Evolutionary conservation across 2,113 vertebrate species (phyloP), one percentile per base, ranked within the genome.

Genomic region (Brienomyrus longianalis): DNA sequence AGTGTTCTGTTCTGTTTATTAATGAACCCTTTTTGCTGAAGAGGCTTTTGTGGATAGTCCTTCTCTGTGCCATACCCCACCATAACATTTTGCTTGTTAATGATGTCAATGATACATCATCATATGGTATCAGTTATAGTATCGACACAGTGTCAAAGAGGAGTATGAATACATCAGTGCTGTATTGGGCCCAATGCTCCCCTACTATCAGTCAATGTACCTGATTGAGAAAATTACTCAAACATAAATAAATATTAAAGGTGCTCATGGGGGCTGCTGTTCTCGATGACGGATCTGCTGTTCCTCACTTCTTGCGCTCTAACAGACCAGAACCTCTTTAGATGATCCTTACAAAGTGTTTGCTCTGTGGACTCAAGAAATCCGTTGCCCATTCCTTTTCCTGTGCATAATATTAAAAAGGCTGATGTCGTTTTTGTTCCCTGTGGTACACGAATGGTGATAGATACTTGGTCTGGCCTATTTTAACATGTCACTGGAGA

Each of bases 401-500:
- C 31, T 5, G 11, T 77, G 11, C 31, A 35, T 39, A 13, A 77
- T 77, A 77, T 77, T 39, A 4, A 31, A 77, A 39, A 77, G 70
- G 70, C 70, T 77, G 70, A 31, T 15, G 15, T 11, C 5, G 31
- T 77, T 31, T 77, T 77, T 17, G 31, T 77, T 77, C 31, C 31
- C 70, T 77, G 27, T 77, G 70, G 70, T 77, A 39, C 27, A 77
- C 6, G 31, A 77, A 77, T 77, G 70, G 70, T 31, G 70, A 77
- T 77, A 77, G 70, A 77, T 77, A 77, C 31, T 39, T 39, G 31
- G 70, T 31, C 70, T 35, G 31, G 70, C 70, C 70, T 77, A 77
- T 77, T 77, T 77, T 80, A 80, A 43, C 74, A 56, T 80, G 74
- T 80, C 74, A 80, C 74, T 39, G 74, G 74, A 80, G 74, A 80